phyloP scores from a whole-genome alignment of 2,113 vertebrate species.

The Phodopus roborovskii region DNA sequence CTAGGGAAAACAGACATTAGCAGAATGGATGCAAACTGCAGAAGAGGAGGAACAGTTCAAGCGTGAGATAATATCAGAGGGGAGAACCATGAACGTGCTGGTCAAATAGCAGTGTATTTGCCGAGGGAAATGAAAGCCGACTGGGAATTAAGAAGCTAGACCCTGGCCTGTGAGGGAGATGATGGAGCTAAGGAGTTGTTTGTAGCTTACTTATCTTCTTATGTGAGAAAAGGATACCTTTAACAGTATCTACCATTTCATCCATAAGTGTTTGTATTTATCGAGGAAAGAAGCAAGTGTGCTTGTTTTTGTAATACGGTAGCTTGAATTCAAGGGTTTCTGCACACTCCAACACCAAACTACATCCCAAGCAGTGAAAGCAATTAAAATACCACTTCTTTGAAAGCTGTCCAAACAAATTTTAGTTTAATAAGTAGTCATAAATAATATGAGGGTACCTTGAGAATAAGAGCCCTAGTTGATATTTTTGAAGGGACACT shows the following conservation, averaged over 20 bases:
- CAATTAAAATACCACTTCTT: background rate
- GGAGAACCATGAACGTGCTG: background rate
- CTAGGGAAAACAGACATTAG: background rate
- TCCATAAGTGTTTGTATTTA: background rate
- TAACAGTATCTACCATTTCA: background rate
- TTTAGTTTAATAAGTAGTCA: background rate
- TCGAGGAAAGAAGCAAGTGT: background rate
- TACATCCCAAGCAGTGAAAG: background rate
- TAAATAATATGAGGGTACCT: background rate
- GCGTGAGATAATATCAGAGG: background rate
- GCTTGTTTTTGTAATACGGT: background rate
- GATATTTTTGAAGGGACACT: background rate
- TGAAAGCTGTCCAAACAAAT: background rate
- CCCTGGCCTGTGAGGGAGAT: background rate
- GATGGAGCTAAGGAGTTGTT: fast-evolving
- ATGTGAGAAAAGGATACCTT: background rate
- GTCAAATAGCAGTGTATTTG: background rate
- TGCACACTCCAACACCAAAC: background rate
- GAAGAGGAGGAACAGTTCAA: background rate
- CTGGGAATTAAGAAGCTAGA: background rate
- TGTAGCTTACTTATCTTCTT: fast-evolving
- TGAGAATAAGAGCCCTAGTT: conserved; percentile 14
- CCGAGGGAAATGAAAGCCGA: background rate
- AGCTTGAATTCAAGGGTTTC: background rate
- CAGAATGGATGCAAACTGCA: background rate